Base-by-base conservation (phyloP, 2,888 invertebrate species). In the Sinopyrophorus schimmeli region DNA sequence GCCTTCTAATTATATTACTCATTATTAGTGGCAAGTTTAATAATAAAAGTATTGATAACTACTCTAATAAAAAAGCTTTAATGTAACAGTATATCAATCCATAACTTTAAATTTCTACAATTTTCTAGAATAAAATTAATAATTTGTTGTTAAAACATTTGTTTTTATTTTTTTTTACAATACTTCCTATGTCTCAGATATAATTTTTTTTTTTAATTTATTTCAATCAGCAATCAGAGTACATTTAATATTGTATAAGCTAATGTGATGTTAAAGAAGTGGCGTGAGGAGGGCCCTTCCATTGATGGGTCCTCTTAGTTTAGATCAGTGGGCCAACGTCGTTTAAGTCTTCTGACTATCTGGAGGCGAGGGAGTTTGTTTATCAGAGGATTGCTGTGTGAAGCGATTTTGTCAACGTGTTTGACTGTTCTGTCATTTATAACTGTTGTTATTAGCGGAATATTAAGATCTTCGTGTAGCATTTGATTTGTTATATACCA, bases 401-500 rank as follows among this genome's bases (percentile, higher is more conserved):
- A 2, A 6, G 1, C 10, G 3, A 28, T 2, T 28, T 28, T 28
- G 9, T 5, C 14, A 2, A 14, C 15, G n/a, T 28, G 28, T 2
- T 28, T 28, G 4, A 4, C 4, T 2, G 27, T 27, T 27, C 28
- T 28, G 15, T 14, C 14, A 2, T 28, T 14, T 28, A 28, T 28
- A 7, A 28, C 14, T 5, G 5, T 6, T 14, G 2, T 12, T 5
- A 28, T 1, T 1, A 28, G 3, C 26, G 26, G 3, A n/a, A 31
- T 16, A n/a, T 17, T 10, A 9, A 16, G 31, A 3, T 16, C 16
- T 4, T 31, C 16, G 4, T 31, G 16, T 31, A 31, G 3, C 16
- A 31, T 31, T 5, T 31, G 3, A 11, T 31, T 31, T 3, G 15
- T 6, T 31, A 31, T 31, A 10, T 32, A 32, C 32, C 32, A 32